Conservation (phyloP, 2,888 invertebrate genomes). For the Tolmerus cingulatus region DNA sequence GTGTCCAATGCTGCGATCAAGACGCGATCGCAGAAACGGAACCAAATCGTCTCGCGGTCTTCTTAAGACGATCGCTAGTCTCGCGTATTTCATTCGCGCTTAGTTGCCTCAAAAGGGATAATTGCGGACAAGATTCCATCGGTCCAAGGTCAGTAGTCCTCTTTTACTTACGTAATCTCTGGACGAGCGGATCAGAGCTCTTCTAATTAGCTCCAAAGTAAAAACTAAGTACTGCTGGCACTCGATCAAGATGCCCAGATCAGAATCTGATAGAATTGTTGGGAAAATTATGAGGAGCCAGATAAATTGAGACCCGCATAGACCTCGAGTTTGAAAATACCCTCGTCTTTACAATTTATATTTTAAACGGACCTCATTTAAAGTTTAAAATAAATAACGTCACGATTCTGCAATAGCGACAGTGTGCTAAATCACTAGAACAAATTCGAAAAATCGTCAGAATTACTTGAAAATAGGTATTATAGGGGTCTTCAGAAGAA, state of each 20-base stretch:
- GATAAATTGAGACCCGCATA: not conserved
- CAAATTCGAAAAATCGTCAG: too few relatives aligned
- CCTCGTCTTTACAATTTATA: not conserved
- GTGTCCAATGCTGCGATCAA: not conserved
- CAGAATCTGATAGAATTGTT: not conserved
- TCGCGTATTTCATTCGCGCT: not conserved
- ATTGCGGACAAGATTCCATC: slow-evolving; percentile 20
- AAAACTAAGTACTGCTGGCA: not conserved
- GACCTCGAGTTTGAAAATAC: not conserved
- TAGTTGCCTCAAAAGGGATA: slow-evolving; percentile 1
- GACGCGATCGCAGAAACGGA: not conserved
- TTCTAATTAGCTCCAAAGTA: not conserved
- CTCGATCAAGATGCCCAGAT: not conserved
- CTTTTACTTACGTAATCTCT: not conserved
- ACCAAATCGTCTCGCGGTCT: not conserved
- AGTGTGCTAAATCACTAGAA: not conserved
- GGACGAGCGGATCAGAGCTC: not conserved
- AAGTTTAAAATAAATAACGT: not conserved
- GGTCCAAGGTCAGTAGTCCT: slow-evolving; percentile 29
- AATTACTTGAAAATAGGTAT: too few relatives aligned
- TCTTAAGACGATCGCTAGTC: not conserved
- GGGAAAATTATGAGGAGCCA: not conserved
- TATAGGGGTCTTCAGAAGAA: too few relatives aligned
- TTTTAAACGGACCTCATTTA: not conserved
- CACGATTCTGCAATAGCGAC: not conserved